phyloP scores from a whole-genome alignment of 1,140 invertebrate genomes.

The Oscheius sp. region DNA sequence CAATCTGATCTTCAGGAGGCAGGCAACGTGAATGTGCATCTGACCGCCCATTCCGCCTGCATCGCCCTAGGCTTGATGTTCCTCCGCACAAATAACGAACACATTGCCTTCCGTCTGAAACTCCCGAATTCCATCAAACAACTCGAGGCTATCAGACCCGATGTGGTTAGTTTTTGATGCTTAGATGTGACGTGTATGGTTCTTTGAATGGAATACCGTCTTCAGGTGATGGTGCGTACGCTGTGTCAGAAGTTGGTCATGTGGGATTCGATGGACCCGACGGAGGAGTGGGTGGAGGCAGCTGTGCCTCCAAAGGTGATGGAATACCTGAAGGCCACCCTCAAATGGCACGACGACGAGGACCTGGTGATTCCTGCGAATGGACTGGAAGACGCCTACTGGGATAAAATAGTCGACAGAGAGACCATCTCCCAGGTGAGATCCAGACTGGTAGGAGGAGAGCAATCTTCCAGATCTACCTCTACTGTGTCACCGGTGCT shows the following conservation, averaged over 20 bases:
- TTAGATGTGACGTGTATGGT: not conserved
- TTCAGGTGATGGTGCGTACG: constrained; percentile 1
- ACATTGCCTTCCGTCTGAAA: not conserved
- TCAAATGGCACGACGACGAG: constrained; percentile 7
- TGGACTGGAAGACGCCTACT: constrained; percentile 5
- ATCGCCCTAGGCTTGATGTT: constrained; percentile 34
- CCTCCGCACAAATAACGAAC: constrained; percentile 20
- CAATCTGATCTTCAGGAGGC: constrained; percentile 12
- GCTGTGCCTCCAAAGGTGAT: constrained; percentile 7
- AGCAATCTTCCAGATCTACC: not conserved
- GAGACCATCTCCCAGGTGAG: constrained; percentile 15
- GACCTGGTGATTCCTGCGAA: not conserved
- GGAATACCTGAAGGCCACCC: not conserved
- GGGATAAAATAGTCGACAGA: constrained; percentile 1
- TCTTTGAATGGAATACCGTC: not conserved
- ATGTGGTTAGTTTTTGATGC: constrained; percentile 21
- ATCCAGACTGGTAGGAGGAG: too few relatives aligned
- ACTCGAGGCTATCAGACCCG: constrained; percentile 21
- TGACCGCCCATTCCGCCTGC: constrained; percentile 11
- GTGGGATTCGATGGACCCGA: constrained; percentile 22
- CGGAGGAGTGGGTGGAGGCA: constrained; percentile 6
- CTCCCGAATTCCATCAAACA: constrained; percentile 17
- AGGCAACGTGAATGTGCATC: constrained; percentile 26
- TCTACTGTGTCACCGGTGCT: not conserved
- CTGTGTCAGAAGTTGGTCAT: constrained; percentile 8